Conservation (phyloP, 2,888 invertebrate species). For the Urechis unicinctus region DNA sequence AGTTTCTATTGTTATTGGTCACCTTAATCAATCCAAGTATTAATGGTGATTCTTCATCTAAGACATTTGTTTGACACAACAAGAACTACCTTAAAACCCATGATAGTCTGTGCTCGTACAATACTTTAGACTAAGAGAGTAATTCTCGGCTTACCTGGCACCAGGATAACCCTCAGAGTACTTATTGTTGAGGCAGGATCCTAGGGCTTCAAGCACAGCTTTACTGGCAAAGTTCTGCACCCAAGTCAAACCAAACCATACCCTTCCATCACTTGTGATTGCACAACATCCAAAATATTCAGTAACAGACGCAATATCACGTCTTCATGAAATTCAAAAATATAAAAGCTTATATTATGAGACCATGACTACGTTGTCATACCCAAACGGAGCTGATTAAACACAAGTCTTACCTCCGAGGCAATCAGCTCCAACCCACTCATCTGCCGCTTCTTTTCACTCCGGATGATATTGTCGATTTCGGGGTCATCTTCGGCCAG, state of each 20-base stretch:
- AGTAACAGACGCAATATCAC: too few species aligned
- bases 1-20: too few species aligned
- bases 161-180: slow-evolving; percentile 60
- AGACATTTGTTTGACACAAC: neutral
- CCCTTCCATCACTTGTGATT: too few species aligned
- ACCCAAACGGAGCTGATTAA: too few species aligned
- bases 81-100: neutral
- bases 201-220: slow-evolving; percentile 53
- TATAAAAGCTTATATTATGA: neutral
- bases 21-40: too few species aligned
- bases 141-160: slow-evolving; percentile 41
- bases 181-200: slow-evolving; percentile 57
- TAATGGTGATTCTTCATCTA: too few species aligned
- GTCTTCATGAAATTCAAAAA: neutral
- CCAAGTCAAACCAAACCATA: neutral
- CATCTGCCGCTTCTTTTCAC: slow-evolving; percentile 77
- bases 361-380: too few species aligned
- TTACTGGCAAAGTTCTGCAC: slow-evolving; percentile 53
- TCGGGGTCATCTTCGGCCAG: slow-evolving; percentile 76
- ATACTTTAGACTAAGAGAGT: slow-evolving; percentile 1
- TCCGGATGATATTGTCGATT: slow-evolving; percentile 70
- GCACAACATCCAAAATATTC: too few species aligned
- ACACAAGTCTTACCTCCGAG: slow-evolving; percentile 57
- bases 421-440: slow-evolving; percentile 92
- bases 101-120: neutral